Conservation (phyloP, 2,888 invertebrate genomes). For the Brenthis ino region DNA sequence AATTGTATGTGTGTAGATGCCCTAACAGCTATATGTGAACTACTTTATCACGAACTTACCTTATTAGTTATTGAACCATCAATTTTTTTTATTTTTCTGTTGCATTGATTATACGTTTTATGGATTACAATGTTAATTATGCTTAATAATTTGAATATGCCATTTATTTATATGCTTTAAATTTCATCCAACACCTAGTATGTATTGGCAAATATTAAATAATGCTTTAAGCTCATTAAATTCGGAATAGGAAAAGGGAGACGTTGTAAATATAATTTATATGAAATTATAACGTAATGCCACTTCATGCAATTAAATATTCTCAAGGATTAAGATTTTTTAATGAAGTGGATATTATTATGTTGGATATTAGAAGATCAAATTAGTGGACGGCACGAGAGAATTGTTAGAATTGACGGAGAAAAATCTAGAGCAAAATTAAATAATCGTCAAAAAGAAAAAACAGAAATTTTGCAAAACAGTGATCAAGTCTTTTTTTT, state of each 20-base stretch:
- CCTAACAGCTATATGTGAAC: constrained; percentile 1
- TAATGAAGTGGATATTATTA: not conserved
- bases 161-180: not conserved
- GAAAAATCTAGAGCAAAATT: not conserved
- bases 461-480: not conserved
- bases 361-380: not conserved
- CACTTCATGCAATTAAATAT: constrained; percentile 2
- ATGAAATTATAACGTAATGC: not conserved
- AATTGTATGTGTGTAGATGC: not conserved
- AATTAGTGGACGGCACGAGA: constrained; percentile 15
- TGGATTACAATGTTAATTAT: constrained; percentile 1
- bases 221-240: constrained; percentile 10
- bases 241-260: constrained; percentile 3
- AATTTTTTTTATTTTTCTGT: not conserved
- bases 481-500: constrained; percentile 1
- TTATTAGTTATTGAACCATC: constrained; percentile 4
- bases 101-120: constrained; percentile 2
- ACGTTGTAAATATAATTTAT: constrained; percentile 3
- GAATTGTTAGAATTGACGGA: not conserved
- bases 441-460: not conserved
- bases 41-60: constrained; percentile 7
- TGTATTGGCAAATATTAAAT: constrained; percentile 1
- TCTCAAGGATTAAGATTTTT: not conserved
- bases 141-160: constrained; percentile 6
- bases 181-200: constrained; percentile 7